Evolutionary conservation across 64 coral and sea anemone species (phyloP).

Genomic region (Actinia tenebrosa): DNA sequence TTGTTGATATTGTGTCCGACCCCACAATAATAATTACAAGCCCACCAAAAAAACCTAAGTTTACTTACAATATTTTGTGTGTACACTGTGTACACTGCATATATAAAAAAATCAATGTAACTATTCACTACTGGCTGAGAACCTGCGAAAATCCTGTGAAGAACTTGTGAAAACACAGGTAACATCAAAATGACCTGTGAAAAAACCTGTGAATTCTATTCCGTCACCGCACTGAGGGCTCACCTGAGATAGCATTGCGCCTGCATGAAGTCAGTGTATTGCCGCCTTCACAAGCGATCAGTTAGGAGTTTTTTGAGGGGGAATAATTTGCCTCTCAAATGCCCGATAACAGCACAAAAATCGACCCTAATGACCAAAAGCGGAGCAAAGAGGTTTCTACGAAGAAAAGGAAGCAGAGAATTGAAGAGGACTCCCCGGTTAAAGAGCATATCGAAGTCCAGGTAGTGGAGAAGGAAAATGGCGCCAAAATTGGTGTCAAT

Average conservation of each 20-base stretch:
- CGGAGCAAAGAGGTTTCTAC: not conserved
- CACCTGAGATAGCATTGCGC: not conserved
- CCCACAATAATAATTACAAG: no score
- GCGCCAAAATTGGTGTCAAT: conserved; percentile 12
- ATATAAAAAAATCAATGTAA: no score
- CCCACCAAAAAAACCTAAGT: no score
- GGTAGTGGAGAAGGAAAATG: conserved; percentile 27
- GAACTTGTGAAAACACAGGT: no score
- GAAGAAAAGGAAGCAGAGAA: not conserved
- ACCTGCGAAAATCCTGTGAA: no score
- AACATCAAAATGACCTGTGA: no score
- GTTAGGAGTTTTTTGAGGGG: not conserved
- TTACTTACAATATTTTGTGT: no score
- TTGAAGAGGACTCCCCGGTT: not conserved
- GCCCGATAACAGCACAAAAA: not conserved
- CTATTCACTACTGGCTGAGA: no score
- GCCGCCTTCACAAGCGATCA: not conserved
- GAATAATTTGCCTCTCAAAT: not conserved
- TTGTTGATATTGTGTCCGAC: no score
- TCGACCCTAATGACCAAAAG: not conserved
- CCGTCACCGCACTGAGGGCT: no score
- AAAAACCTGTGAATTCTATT: no score
- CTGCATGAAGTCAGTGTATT: not conserved
- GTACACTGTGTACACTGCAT: no score
- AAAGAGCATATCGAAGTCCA: conserved; percentile 15